Percentiles rank a stretch among this genome's conserved stretches.
phyloP scores from a whole-genome alignment of 2,888 invertebrate genomes.

The Bimastos eiseni region DNA sequence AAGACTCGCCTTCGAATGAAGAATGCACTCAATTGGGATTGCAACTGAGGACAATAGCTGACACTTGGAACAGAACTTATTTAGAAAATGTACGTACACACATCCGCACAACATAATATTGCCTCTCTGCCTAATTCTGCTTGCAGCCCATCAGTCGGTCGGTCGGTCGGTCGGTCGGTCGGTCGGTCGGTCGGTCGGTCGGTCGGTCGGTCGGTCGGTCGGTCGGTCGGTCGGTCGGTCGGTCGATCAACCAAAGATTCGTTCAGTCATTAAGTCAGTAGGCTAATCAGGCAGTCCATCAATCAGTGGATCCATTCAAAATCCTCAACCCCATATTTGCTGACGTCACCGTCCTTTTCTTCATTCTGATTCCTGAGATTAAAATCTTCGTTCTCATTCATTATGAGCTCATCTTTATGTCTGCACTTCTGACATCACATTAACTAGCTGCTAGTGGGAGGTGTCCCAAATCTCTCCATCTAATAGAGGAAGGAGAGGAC shows the following conservation, averaged over 20 bases:
- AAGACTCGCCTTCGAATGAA: background rate
- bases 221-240: background rate
- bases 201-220: background rate
- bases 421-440: background rate
- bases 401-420: background rate
- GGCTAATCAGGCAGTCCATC: background rate
- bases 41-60: background rate
- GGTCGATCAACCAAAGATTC: background rate
- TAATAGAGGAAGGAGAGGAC: background rate
- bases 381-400: background rate
- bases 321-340: background rate
- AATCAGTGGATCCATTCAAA: background rate
- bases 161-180: background rate
- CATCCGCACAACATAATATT: background rate
- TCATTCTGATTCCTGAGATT: background rate
- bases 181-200: too few species aligned
- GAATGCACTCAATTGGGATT: background rate
- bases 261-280: background rate
- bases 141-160: background rate
- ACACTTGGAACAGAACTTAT: background rate
- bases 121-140: too few species aligned
- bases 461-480: background rate
- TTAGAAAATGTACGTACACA: background rate
- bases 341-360: background rate
- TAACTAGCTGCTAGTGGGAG: too few species aligned